phyloP scores from a whole-genome alignment of 2,113 vertebrate species.

The Gnathonemus echidnorhynchus region DNA sequence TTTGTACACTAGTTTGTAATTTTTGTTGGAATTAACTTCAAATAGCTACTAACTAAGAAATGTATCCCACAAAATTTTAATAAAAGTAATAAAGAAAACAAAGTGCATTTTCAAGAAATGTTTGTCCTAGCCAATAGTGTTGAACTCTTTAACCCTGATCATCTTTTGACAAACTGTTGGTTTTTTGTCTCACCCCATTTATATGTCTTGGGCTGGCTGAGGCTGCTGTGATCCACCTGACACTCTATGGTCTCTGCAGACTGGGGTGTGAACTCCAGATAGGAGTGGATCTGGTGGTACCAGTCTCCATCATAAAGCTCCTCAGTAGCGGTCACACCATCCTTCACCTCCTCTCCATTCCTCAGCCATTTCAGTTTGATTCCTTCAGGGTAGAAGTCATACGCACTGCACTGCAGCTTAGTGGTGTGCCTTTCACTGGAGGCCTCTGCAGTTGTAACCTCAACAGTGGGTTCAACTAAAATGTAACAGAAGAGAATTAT shows the following conservation, averaged over 20 bases:
- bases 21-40: neutral
- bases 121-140: neutral
- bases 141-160: neutral
- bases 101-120: neutral
- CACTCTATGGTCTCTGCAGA: conserved; percentile 45
- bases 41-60: neutral
- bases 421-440: conserved; percentile 19
- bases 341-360: conserved; percentile 17
- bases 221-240: conserved; percentile 40
- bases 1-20: neutral
- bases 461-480: conserved; percentile 32
- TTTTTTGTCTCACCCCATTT: conserved; percentile 33
- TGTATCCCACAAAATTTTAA: neutral
- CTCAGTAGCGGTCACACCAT: conserved; percentile 29
- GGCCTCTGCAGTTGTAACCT: conserved; percentile 10
- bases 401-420: conserved; percentile 37
- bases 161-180: neutral
- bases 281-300: conserved; percentile 48
- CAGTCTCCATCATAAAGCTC: conserved; percentile 43
- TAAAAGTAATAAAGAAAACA: neutral
- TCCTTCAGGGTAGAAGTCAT: conserved; percentile 34
- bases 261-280: conserved; percentile 39
- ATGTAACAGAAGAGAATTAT: neutral
- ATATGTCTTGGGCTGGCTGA: conserved; percentile 2
- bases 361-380: conserved; percentile 41